Evolutionary conservation across 1,140 invertebrate genomes (phyloP).

Genomic region (Stenopsyche tienmushanensis): DNA sequence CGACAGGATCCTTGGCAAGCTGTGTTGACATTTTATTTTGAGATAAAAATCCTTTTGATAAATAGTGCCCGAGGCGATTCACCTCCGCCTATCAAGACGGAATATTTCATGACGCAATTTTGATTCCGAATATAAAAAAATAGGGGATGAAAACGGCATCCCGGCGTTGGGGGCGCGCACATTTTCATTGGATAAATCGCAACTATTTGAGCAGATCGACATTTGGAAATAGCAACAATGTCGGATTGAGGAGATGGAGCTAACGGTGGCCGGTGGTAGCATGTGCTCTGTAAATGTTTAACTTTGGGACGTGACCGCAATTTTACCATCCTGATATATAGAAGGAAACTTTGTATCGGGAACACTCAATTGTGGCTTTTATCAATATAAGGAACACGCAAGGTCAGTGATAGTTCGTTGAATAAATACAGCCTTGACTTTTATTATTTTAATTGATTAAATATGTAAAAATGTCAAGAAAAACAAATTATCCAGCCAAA

Average conservation of each 20-base stretch:
- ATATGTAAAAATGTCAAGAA: too few species aligned
- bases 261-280: not conserved
- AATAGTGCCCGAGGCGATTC: slow-evolving; percentile 16
- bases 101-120: slow-evolving; percentile 5
- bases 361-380: not conserved
- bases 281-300: not conserved
- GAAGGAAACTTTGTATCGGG: too few species aligned
- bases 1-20: slow-evolving; percentile 23
- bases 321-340: not conserved
- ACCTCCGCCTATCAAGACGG: not conserved
- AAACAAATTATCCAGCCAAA: too few species aligned
- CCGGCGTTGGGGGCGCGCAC: not conserved
- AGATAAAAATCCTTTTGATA: slow-evolving; percentile 36
- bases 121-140: not conserved
- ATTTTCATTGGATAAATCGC: not conserved
- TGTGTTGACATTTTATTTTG: slow-evolving; percentile 37
- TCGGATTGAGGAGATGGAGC: not conserved
- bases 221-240: not conserved
- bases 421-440: too few species aligned
- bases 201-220: not conserved
- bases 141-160: not conserved
- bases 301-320: slow-evolving; percentile 11
- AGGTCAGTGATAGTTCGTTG: too few species aligned
- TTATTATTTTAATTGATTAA: too few species aligned
- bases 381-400: too few species aligned